Evolutionary conservation across 2,888 invertebrate genomes (phyloP).

Genomic region (Dolichopus griseipennis): DNA sequence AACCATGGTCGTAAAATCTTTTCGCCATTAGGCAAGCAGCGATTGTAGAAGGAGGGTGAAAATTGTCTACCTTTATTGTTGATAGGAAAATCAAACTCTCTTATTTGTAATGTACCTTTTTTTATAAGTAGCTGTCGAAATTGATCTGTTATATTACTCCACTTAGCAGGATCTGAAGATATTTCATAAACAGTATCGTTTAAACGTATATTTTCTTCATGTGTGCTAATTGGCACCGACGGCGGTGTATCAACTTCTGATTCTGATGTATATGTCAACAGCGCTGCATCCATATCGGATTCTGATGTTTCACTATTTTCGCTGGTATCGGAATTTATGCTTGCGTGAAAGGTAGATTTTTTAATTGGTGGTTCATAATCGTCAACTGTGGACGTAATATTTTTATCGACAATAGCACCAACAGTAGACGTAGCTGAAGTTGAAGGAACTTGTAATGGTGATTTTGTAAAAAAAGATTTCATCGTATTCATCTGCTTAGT

Average conservation of each 20-base stretch:
- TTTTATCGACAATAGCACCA: slow-evolving; percentile 11
- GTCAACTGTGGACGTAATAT: slow-evolving; percentile 8
- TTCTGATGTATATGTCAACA: slow-evolving; percentile 9
- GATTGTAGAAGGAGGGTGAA: slow-evolving; percentile 10
- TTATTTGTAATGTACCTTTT: slow-evolving; percentile 10
- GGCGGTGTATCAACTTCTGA: slow-evolving; percentile 7
- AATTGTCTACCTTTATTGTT: slow-evolving; percentile 11
- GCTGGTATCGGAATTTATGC: slow-evolving; percentile 10
- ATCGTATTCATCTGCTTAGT: slow-evolving; percentile 10
- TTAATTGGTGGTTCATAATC: slow-evolving; percentile 10
- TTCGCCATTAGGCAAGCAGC: slow-evolving; percentile 11
- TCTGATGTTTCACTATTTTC: slow-evolving; percentile 9
- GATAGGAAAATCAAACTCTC: slow-evolving; percentile 9
- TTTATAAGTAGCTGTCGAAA: slow-evolving; percentile 10
- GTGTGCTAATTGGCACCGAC: slow-evolving; percentile 8
- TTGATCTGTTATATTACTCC: slow-evolving; percentile 9
- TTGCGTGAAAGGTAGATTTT: slow-evolving; percentile 9
- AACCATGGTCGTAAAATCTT: slow-evolving; percentile 1
- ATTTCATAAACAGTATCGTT: slow-evolving; percentile 11
- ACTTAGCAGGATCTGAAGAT: slow-evolving; percentile 10
- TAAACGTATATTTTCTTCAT: slow-evolving; percentile 7
- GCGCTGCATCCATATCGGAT: slow-evolving; percentile 5
- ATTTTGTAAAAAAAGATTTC: slow-evolving; percentile 10
- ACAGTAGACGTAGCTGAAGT: slow-evolving; percentile 11
- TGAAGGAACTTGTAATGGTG: slow-evolving; percentile 8